A percentile compares a stretch with the other conserved stretches of the same genome.
phyloP scores from a whole-genome alignment of 2,888 invertebrate species.

The Doris montereyensis region DNA sequence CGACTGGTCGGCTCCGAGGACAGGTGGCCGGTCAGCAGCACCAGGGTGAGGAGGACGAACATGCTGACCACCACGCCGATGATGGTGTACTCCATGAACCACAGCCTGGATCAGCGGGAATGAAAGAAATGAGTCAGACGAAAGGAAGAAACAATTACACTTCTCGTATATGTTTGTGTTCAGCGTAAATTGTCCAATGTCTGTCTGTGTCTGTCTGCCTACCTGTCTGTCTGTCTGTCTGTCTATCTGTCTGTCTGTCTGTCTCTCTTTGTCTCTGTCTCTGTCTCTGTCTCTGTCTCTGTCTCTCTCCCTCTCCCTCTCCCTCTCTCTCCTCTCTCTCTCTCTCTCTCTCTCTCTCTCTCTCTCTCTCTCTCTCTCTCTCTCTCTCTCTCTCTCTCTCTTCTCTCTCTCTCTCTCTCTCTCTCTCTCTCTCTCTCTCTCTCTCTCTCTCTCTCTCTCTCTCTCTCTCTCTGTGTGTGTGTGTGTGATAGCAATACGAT shows the following conservation, averaged over 20 bases:
- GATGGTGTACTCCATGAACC: conserved; percentile 64
- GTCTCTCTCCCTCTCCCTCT: not conserved
- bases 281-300: not conserved
- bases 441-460: too few species aligned
- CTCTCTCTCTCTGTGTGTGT: too few species aligned
- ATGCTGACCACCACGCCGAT: conserved; percentile 67
- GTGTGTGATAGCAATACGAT: too few species aligned
- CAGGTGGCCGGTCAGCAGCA: conserved; percentile 59
- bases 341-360: conserved; percentile 22
- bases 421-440: too few species aligned
- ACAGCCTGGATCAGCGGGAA: conserved; percentile 55
- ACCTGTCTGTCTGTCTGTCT: too few species aligned
- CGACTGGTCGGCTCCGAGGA: conserved; percentile 66
- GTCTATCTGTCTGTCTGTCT: too few species aligned
- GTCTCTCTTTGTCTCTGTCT: too few species aligned
- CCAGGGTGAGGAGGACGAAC: conserved; percentile 64
- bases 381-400: too few species aligned
- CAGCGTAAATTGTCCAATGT: not conserved
- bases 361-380: conserved; percentile 10
- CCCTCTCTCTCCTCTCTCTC: not conserved
- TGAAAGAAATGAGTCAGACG: conserved; percentile 3
- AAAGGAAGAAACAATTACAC: not conserved
- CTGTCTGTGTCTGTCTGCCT: not conserved
- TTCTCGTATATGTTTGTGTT: not conserved
- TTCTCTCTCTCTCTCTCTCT: too few species aligned